phyloP scores from a whole-genome alignment of 1,140 invertebrate genomes.

The Palaemon carinicauda region DNA sequence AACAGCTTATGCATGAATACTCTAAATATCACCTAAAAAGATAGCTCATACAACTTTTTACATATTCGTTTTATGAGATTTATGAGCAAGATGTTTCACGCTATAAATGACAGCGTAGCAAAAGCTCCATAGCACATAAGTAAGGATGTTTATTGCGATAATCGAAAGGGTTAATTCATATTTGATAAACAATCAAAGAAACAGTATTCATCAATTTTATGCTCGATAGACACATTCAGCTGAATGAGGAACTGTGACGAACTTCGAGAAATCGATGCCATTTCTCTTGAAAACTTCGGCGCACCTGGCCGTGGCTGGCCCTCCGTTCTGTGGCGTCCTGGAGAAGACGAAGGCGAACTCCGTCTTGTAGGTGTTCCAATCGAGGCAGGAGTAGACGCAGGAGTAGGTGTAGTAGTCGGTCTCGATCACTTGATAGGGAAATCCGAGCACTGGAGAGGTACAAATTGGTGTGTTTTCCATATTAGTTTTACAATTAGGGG shows the following conservation, averaged over 20 bases:
- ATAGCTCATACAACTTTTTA: too few species aligned
- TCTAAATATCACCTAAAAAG: too few species aligned
- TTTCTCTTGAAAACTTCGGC: not conserved
- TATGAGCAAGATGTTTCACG: too few species aligned
- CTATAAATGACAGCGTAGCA: too few species aligned
- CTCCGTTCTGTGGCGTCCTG: not conserved
- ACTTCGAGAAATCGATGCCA: not conserved
- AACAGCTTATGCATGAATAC: too few species aligned
- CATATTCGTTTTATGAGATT: too few species aligned
- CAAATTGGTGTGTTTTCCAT: not conserved
- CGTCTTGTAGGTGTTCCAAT: not conserved
- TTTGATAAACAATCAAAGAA: too few species aligned
- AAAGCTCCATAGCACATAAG: too few species aligned
- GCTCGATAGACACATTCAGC: not conserved
- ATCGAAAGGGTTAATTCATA: too few species aligned
- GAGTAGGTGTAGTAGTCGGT: not conserved
- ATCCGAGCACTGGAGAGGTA: not conserved
- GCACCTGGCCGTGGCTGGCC: not conserved
- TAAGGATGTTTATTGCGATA: too few species aligned
- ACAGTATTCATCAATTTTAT: not conserved
- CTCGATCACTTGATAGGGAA: not conserved
- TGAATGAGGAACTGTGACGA: not conserved
- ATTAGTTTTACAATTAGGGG: too few species aligned
- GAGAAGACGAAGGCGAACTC: constrained; percentile 4
- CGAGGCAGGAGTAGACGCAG: not conserved